A percentile compares a stretch with the other conserved stretches of the same genome.
phyloP scores from a whole-genome alignment of 1,140 invertebrate species.

The Drosophila sulfurigaster region DNA sequence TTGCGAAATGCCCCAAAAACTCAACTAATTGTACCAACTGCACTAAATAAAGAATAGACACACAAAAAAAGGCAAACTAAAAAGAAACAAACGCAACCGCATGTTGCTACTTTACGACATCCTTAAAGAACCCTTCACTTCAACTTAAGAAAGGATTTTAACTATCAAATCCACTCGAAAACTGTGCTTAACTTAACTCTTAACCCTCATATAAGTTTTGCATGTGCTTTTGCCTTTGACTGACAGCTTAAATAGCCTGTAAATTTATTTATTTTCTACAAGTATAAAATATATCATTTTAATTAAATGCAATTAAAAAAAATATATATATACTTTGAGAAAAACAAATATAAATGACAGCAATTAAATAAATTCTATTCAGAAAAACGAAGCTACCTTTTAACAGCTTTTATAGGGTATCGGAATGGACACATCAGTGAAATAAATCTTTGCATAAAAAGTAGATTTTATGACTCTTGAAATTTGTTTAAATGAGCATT shows the following conservation, averaged over 20 bases:
- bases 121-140: background rate
- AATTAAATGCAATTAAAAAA: too few relatives aligned
- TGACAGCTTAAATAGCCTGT: background rate
- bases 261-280: too few relatives aligned
- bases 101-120: slow-evolving; percentile 15
- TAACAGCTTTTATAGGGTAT: too few relatives aligned
- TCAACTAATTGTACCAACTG: slow-evolving; percentile 28
- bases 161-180: background rate
- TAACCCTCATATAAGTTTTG: background rate
- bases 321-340: too few relatives aligned
- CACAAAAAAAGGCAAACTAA: background rate
- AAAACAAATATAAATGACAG: too few relatives aligned
- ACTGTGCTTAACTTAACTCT: background rate
- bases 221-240: background rate
- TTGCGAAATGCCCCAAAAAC: slow-evolving; percentile 17
- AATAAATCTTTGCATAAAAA: slow-evolving; percentile 1
- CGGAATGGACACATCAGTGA: too few relatives aligned
- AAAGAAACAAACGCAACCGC: too few relatives aligned
- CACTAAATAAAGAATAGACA: background rate
- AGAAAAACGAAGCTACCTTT: too few relatives aligned
- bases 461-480: background rate
- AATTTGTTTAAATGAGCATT: background rate
- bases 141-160: background rate
- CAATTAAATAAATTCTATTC: too few relatives aligned
- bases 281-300: too few relatives aligned